Evolutionary conservation across 2,888 invertebrate genomes (phyloP), one percentile per base, ranked within the genome.

Genomic region (Nasonia oneida): DNA sequence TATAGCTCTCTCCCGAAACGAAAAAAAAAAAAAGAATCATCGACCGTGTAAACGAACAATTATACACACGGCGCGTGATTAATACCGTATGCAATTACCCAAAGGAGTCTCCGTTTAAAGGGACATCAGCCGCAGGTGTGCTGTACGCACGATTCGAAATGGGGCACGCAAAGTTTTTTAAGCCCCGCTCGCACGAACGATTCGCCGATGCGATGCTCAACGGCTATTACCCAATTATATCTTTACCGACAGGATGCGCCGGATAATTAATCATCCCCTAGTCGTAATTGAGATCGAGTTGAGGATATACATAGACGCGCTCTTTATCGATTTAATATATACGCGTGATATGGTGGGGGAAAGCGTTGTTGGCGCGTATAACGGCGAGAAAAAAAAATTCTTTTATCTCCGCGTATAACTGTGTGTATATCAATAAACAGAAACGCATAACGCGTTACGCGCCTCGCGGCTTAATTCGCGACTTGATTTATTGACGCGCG

Each of bases 121-220:
- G 57, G 81, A 73, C 29, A 50, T 18, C 57, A 61, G 61, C 74
- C 81, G 29, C 29, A 81, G 75, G 67, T 67, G 81, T n/a, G 29
- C 29, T n/a, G 8, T 75, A 74, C 64, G 8, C 33, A 33, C 33
- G 33, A 75, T 37, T 80, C 67, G 42, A 73, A 64, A 71, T 75
- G 47, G 64, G 61, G 81, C 74, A 74, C 23, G 75, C 75, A 81
- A 75, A 29, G 18, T 57, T 70, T 75, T 75, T 75, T 75, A 75
- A 81, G 14, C 71, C 37, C 47, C 47, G 81, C 64, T 81, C 64
- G 81, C 81, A 37, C n/a, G 33, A 67, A 67, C 33, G 33, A 42
- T 42, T 42, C 47, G 14, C 10, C 14, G 33, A 47, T 64, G 61
- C 10, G 29, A 29, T 1, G 29, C 29, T 29, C 64, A 33, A 5